Percentiles rank a stretch among this genome's conserved stretches.
Conservation (phyloP, 2,888 invertebrate genomes). For the Dryococelus australis region DNA sequence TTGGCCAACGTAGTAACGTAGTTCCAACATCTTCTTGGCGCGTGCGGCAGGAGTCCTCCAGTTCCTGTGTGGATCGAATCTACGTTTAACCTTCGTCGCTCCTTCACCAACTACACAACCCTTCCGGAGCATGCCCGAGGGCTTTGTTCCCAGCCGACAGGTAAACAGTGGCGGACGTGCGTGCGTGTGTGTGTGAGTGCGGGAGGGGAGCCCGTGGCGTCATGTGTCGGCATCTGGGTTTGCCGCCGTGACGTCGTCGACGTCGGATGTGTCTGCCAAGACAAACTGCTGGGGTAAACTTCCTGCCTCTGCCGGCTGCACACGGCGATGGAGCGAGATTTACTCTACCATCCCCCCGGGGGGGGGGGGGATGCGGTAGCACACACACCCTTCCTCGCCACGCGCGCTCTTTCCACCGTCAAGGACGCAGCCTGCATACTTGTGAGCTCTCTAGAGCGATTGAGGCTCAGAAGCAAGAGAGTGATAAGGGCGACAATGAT, state of each 20-base stretch:
- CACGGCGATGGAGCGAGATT: neutral
- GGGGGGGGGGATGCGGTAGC: too few species aligned
- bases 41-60: too few species aligned
- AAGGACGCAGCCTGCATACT: too few species aligned
- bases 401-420: too few species aligned
- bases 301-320: neutral
- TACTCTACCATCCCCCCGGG: too few species aligned
- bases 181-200: neutral
- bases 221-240: neutral
- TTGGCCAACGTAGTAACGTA: too few species aligned
- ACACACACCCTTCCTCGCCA: too few species aligned
- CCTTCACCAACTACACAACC: neutral
- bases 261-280: neutral
- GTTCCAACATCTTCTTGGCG: too few species aligned
- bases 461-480: too few species aligned
- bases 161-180: neutral
- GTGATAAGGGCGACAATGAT: too few species aligned
- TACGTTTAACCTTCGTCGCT: neutral
- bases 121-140: neutral
- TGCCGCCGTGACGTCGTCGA: neutral
- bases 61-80: neutral
- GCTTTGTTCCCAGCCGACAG: slow-evolving; percentile 1
- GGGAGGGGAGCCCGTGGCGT: neutral
- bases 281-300: slow-evolving; percentile 1
- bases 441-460: too few species aligned